Percentiles rank a stretch among this genome's conserved stretches.
Conservation (phyloP, 2,888 invertebrate species). For the Sclerodermus sp. region DNA sequence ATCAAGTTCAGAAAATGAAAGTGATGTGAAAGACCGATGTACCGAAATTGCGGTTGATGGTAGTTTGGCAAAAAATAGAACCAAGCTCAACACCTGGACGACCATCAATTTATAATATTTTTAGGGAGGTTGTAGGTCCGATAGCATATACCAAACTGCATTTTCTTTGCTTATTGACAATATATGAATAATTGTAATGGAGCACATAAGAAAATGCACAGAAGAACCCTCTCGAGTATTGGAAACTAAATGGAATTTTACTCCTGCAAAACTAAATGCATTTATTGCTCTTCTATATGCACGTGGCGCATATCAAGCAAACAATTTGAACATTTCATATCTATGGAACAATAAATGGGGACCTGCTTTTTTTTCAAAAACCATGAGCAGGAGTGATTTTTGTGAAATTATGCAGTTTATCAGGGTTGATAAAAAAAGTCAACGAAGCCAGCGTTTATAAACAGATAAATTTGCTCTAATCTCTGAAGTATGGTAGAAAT, state of each 20-base stretch:
- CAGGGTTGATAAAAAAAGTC: slow-evolving; percentile 12
- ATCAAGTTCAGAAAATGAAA: slow-evolving; percentile 1
- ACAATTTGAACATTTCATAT: slow-evolving; percentile 10
- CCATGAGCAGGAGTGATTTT: slow-evolving; percentile 27
- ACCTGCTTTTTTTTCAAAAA: slow-evolving; percentile 25
- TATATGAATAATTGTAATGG: slow-evolving; percentile 10
- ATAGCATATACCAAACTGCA: slow-evolving; percentile 9
- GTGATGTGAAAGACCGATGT: slow-evolving; percentile 10
- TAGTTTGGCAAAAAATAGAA: slow-evolving; percentile 5
- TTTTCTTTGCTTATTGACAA: slow-evolving; percentile 15
- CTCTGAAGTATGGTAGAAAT: slow-evolving; percentile 12
- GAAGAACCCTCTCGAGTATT: slow-evolving; percentile 13
- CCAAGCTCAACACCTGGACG: slow-evolving; percentile 5
- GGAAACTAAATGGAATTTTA: slow-evolving; percentile 6
- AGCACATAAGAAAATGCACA: slow-evolving; percentile 11
- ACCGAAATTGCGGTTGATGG: slow-evolving; percentile 6
- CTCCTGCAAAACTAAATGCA: slow-evolving; percentile 5
- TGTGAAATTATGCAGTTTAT: slow-evolving; percentile 22
- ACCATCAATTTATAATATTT: slow-evolving; percentile 9
- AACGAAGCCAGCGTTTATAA: slow-evolving; percentile 3
- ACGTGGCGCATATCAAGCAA: slow-evolving; percentile 11
- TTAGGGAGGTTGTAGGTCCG: slow-evolving; percentile 8
- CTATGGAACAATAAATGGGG: slow-evolving; percentile 32
- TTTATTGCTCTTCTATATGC: slow-evolving; percentile 13
- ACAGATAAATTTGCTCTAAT: slow-evolving; percentile 15